These are phyloP conservation scores for Ciconia maguari DNA, from an alignment of 2,113 vertebrate genomes.

Conservation along the genomic window DNA sequence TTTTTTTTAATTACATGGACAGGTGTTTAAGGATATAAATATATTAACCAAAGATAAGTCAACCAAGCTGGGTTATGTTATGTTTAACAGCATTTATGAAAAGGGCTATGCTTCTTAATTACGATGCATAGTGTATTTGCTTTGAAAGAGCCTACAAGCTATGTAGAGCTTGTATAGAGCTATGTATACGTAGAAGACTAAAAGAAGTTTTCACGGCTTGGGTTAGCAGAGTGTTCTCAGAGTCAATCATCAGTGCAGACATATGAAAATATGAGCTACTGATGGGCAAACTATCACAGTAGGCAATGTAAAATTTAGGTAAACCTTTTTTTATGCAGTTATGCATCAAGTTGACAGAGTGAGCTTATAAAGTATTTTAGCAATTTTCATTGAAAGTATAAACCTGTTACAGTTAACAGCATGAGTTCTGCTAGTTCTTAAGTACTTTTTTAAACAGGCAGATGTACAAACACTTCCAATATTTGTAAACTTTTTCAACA, in stretches of 20 bases:
- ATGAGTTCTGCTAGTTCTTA: background rate
- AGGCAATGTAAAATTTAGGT: background rate
- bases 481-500: constrained; percentile 65
- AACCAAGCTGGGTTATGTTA: background rate
- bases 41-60: background rate
- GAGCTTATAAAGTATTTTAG: background rate
- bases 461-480: background rate
- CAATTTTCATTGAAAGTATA: background rate
- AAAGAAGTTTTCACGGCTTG: background rate
- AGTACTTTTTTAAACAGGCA: background rate
- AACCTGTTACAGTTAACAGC: background rate
- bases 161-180: background rate
- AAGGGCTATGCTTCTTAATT: background rate
- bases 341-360: background rate
- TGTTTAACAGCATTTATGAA: background rate
- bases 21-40: background rate
- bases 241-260: background rate
- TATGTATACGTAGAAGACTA: background rate
- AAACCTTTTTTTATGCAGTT: background rate
- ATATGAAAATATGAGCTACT: background rate
- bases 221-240: background rate
- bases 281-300: background rate
- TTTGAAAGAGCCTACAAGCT: background rate
- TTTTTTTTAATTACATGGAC: background rate
- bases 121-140: background rate